These are phyloP conservation scores for Scrobipalpa costella DNA, from an alignment of 2,888 invertebrate genomes.

Conservation along the genomic window DNA sequence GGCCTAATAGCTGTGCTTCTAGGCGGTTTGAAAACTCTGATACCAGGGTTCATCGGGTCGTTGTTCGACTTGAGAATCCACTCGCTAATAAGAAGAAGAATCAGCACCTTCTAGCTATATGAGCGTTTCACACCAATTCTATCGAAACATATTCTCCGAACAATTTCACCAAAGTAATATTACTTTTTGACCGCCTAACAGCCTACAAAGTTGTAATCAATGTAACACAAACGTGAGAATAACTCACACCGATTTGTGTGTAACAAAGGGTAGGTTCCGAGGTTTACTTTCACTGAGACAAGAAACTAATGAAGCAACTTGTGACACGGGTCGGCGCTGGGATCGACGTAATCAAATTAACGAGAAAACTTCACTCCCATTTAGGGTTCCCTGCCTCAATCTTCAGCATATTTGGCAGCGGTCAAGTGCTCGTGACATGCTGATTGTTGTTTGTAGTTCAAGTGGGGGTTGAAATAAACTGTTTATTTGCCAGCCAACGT, in stretches of 20 bases:
- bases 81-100: no score
- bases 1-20: no score
- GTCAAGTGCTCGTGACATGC: conserved; percentile 57
- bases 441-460: conserved; percentile 4
- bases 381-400: conserved; percentile 75
- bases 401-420: conserved; percentile 74
- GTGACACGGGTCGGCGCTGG: conserved; percentile 78
- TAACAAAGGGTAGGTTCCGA: conserved; percentile 1
- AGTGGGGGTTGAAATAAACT: background rate
- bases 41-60: no score
- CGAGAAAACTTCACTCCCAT: conserved; percentile 61
- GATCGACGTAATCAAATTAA: conserved; percentile 62
- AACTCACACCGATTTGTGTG: background rate
- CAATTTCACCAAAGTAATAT: no score
- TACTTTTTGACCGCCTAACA: no score
- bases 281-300: conserved; percentile 41
- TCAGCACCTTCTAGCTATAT: no score
- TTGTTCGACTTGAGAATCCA: no score
- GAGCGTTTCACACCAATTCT: no score
- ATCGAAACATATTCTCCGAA: no score
- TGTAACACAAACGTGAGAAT: background rate
- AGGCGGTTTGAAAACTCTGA: no score
- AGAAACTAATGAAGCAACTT: conserved; percentile 77
- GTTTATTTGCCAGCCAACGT: no score
- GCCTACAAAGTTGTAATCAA: background rate